Evolutionary conservation across 2,113 vertebrate species (phyloP).

Genomic region (Corythoichthys haematopterus): DNA sequence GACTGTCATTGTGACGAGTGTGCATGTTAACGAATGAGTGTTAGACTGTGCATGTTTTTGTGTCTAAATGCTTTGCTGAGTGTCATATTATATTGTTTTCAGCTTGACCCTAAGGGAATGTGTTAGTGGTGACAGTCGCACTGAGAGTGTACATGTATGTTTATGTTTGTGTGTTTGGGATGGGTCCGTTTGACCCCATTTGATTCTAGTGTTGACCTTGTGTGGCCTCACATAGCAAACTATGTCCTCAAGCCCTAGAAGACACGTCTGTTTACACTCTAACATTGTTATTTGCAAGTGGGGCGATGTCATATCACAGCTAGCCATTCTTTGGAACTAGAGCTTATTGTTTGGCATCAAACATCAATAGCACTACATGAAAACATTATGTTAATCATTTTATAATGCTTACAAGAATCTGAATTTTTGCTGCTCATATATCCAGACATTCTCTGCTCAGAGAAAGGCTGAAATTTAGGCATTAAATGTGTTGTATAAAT

Average conservation of each 20-base stretch:
- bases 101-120: conserved; percentile 17
- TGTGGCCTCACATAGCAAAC: conserved; percentile 22
- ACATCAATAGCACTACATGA: not conserved
- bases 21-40: conserved; percentile 17
- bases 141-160: conserved; percentile 3
- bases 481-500: not conserved
- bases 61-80: conserved; percentile 23
- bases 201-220: conserved; percentile 33
- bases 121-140: conserved; percentile 2
- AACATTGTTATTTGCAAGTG: conserved; percentile 37
- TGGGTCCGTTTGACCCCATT: conserved; percentile 39
- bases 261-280: conserved; percentile 16
- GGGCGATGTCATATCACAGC: conserved; percentile 24
- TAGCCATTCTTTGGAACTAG: not conserved
- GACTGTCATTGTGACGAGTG: conserved; percentile 17
- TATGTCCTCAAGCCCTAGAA: conserved; percentile 31
- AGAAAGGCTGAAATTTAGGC: not conserved
- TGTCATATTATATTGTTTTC: conserved; percentile 49
- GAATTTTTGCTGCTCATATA: not conserved
- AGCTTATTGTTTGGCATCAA: conserved; percentile 1
- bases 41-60: not conserved
- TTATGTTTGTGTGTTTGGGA: conserved; percentile 9
- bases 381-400: not conserved
- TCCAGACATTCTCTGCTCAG: not conserved
- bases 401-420: not conserved